Evolutionary conservation across 1,140 invertebrate species (phyloP).

Genomic region (Scaptodrosophila lebanonensis): DNA sequence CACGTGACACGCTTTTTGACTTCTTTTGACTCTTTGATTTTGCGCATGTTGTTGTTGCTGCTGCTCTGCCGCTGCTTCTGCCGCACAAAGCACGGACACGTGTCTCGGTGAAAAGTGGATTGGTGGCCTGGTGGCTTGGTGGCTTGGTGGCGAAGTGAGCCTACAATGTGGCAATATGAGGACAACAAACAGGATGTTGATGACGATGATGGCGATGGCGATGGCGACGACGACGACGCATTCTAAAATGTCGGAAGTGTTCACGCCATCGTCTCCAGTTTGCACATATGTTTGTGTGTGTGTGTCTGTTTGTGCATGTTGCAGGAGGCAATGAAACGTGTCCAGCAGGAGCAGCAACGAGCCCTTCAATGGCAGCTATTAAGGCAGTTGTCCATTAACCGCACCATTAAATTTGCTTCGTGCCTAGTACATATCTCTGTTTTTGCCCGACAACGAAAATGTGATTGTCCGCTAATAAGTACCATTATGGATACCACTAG

Average conservation of each 20-base stretch:
- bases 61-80: constrained; percentile 21
- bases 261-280: too few species aligned
- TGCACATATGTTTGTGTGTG: too few species aligned
- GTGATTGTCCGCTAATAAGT: too few species aligned
- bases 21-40: constrained; percentile 54
- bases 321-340: constrained; percentile 13
- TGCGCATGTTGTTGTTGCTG: constrained; percentile 17
- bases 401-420: too few species aligned
- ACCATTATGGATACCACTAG: too few species aligned
- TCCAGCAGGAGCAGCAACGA: neutral
- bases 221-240: constrained; percentile 4
- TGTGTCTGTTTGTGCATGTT: neutral
- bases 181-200: constrained; percentile 10
- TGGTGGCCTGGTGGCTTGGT: constrained; percentile 1
- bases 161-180: constrained; percentile 10
- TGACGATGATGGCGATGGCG: neutral
- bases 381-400: too few species aligned
- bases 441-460: too few species aligned
- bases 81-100: constrained; percentile 50
- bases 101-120: constrained; percentile 47
- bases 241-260: too few species aligned
- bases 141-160: neutral
- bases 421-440: too few species aligned
- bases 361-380: too few species aligned
- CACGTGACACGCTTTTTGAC: constrained; percentile 64